A percentile compares a stretch with the other conserved stretches of the same genome.
Conservation (phyloP, 2,888 invertebrate species). For the Apotomis betuletana region DNA sequence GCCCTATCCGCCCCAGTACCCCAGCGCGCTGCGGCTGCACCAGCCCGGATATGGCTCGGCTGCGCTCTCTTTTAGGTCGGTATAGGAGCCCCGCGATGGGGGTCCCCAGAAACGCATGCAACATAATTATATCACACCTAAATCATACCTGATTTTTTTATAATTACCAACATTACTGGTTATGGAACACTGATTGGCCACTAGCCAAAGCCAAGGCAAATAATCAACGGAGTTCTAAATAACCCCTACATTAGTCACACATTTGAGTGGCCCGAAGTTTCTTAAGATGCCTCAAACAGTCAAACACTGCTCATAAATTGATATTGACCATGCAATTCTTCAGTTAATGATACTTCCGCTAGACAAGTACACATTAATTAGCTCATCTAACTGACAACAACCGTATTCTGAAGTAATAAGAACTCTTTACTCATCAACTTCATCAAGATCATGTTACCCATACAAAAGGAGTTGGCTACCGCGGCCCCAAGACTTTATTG, state of each 20-base stretch:
- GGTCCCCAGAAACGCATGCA: too few relatives aligned
- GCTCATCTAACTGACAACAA: constrained; percentile 6
- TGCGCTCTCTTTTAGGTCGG: constrained; percentile 75
- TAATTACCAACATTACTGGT: too few relatives aligned
- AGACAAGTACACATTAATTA: constrained; percentile 1
- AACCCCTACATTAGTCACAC: too few relatives aligned
- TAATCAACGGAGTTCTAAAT: too few relatives aligned
- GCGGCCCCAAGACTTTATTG: not conserved
- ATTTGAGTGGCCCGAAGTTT: too few relatives aligned
- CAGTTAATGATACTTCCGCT: not conserved
- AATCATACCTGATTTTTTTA: too few relatives aligned
- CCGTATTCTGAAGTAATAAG: constrained; percentile 8
- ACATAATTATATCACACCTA: too few relatives aligned
- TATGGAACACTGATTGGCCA: too few relatives aligned
- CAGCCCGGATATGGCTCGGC: constrained; percentile 79
- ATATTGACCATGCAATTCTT: not conserved
- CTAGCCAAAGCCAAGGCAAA: too few relatives aligned
- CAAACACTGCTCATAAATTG: too few relatives aligned
- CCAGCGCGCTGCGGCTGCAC: constrained; percentile 72
- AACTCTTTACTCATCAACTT: constrained; percentile 7
- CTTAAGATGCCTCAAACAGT: too few relatives aligned
- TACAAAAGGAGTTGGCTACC: not conserved
- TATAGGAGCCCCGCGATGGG: too few relatives aligned
- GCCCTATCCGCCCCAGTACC: constrained; percentile 72
- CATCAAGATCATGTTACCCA: not conserved